A percentile compares a stretch with the other conserved stretches of the same genome.
These are phyloP conservation scores for Neomonachus schauinslandi DNA, from an alignment of 2,113 vertebrate genomes.

Conservation along the genomic window DNA sequence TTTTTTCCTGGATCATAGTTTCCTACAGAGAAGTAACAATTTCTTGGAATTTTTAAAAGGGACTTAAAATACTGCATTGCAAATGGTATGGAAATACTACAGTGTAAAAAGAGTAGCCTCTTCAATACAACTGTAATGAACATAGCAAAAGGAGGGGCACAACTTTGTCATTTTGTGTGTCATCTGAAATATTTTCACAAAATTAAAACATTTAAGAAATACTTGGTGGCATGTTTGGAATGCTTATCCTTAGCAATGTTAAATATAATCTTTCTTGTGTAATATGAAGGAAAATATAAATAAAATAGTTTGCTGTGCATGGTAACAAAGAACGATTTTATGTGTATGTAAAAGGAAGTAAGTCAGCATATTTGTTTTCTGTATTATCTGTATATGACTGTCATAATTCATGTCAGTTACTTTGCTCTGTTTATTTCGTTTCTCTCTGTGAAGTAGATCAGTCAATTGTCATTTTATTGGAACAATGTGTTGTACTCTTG, in stretches of 20 bases:
- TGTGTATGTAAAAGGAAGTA: slow-evolving; percentile 49
- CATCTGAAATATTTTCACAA: slow-evolving; percentile 64
- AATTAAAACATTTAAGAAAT: slow-evolving; percentile 34
- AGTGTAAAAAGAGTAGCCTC: slow-evolving; percentile 30
- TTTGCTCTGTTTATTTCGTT: not conserved
- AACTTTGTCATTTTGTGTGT: not conserved
- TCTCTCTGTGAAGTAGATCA: not conserved
- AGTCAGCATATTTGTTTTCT: slow-evolving; percentile 45
- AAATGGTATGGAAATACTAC: slow-evolving; percentile 40
- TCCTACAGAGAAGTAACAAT: slow-evolving; percentile 30
- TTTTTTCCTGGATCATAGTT: not conserved
- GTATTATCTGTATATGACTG: slow-evolving; percentile 2
- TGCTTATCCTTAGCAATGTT: slow-evolving; percentile 45
- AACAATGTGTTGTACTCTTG: not conserved
- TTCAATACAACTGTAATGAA: slow-evolving; percentile 28
- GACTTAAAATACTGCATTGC: slow-evolving; percentile 42
- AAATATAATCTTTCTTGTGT: slow-evolving; percentile 62
- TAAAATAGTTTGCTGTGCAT: slow-evolving; percentile 60
- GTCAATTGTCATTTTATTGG: not conserved
- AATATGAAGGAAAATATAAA: slow-evolving; percentile 71
- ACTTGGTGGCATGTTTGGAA: not conserved
- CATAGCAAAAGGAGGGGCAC: not conserved
- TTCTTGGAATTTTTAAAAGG: slow-evolving; percentile 31
- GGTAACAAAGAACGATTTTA: slow-evolving; percentile 57
- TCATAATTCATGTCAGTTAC: not conserved